These are phyloP conservation scores for Mylabris phalerata DNA, from an alignment of 1,140 invertebrate genomes.

Conservation along the genomic window DNA sequence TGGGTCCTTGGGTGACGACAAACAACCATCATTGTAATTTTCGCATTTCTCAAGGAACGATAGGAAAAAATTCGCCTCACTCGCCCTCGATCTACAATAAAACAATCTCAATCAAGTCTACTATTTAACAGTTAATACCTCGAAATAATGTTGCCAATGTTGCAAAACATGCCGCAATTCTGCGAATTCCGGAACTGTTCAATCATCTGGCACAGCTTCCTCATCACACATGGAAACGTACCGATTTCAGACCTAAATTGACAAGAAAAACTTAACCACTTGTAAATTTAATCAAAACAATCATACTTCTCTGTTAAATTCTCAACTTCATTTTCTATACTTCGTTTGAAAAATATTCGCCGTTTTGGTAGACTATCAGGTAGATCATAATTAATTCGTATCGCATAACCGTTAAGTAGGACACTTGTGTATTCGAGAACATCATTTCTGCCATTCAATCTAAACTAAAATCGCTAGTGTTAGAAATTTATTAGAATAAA, in stretches of 20 bases:
- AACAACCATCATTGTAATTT: slow-evolving; percentile 19
- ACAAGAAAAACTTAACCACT: not conserved
- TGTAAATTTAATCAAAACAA: not conserved
- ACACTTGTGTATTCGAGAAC: slow-evolving; percentile 25
- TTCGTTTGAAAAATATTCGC: slow-evolving; percentile 31
- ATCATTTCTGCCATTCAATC: slow-evolving; percentile 33
- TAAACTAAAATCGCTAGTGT: slow-evolving; percentile 16
- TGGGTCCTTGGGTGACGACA: slow-evolving; percentile 1
- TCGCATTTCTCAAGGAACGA: slow-evolving; percentile 24
- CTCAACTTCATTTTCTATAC: slow-evolving; percentile 26
- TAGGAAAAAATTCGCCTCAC: slow-evolving; percentile 24
- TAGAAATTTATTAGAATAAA: not conserved
- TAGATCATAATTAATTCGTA: slow-evolving; percentile 32
- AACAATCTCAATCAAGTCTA: not conserved
- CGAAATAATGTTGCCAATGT: slow-evolving; percentile 30
- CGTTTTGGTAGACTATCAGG: slow-evolving; percentile 24
- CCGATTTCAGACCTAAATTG: slow-evolving; percentile 17
- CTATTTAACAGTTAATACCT: slow-evolving; percentile 20
- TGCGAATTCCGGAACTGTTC: slow-evolving; percentile 15
- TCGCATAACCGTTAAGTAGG: slow-evolving; percentile 31
- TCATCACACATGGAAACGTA: slow-evolving; percentile 26
- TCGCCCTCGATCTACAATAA: not conserved
- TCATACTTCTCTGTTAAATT: slow-evolving; percentile 28
- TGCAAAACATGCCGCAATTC: slow-evolving; percentile 33
- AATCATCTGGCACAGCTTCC: slow-evolving; percentile 23